These are phyloP conservation scores for Caenorhabditis zanzibari DNA, from an alignment of 2,888 invertebrate genomes.

Conservation along the genomic window DNA sequence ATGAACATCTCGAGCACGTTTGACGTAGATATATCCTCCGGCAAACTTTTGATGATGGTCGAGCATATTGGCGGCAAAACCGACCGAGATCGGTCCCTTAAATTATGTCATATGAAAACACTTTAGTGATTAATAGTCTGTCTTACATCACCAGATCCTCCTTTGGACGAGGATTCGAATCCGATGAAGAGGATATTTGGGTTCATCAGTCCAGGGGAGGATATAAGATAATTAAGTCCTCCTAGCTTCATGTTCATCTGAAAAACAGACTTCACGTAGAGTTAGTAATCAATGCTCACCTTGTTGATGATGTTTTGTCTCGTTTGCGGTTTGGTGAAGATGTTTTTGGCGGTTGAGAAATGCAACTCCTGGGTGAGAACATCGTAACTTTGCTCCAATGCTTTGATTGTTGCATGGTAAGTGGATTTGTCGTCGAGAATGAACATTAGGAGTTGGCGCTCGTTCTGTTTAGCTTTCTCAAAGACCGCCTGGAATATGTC, in stretches of 20 bases:
- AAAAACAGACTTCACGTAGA: too few relatives aligned
- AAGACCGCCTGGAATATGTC: neutral
- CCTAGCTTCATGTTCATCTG: slow-evolving; percentile 6
- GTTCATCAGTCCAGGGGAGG: neutral
- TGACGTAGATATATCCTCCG: neutral
- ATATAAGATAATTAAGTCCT: neutral
- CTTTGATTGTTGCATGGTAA: neutral
- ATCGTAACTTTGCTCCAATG: slow-evolving; percentile 1
- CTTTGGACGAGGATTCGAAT: slow-evolving; percentile 26
- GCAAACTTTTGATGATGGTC: neutral
- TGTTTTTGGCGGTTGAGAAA: neutral
- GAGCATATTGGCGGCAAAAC: neutral
- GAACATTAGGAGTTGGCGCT: neutral
- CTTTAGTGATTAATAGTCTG: too few relatives aligned
- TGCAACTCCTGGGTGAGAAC: slow-evolving; percentile 10
- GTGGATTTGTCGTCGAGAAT: neutral
- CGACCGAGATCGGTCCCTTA: neutral
- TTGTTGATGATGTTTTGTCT: slow-evolving; percentile 11
- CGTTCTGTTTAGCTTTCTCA: neutral
- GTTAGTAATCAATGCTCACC: neutral
- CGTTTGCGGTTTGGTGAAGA: neutral
- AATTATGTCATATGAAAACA: too few relatives aligned
- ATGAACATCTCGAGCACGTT: neutral
- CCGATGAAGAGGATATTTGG: slow-evolving; percentile 23
- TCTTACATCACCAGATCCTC: slow-evolving; percentile 12